These are phyloP conservation scores for Tupaia tana DNA, from an alignment of 2,113 vertebrate species.

Conservation along the genomic window DNA sequence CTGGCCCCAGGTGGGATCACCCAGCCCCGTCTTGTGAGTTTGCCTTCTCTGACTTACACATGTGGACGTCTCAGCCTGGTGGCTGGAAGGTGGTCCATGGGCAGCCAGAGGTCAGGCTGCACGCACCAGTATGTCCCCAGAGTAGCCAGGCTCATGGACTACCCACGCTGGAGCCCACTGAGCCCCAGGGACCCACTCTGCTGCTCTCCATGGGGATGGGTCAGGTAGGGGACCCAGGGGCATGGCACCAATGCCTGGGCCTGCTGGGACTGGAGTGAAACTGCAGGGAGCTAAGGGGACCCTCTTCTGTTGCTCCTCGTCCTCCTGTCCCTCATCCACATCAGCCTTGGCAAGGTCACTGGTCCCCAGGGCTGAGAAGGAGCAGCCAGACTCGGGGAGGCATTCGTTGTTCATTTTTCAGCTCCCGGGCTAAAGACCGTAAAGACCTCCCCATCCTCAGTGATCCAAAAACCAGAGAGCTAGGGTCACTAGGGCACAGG, in stretches of 20 bases:
- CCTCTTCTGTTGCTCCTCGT: background rate
- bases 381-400: background rate
- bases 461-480: background rate
- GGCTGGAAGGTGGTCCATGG: background rate
- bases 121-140: background rate
- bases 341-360: background rate
- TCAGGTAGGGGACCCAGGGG: background rate
- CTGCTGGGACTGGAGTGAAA: background rate
- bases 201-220: background rate
- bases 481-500: background rate
- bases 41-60: background rate
- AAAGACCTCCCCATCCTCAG: background rate
- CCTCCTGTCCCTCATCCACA: background rate
- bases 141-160: background rate
- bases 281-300: background rate
- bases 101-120: background rate
- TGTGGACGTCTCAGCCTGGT: background rate
- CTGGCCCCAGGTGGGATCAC: background rate
- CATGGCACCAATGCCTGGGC: background rate
- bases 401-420: background rate
- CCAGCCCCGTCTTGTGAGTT: background rate
- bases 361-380: background rate
- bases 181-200: rapidly evolving
- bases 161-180: background rate
- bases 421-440: background rate